These are phyloP conservation scores for Apeira syringaria DNA, from an alignment of 2,888 invertebrate species.

Conservation along the genomic window DNA sequence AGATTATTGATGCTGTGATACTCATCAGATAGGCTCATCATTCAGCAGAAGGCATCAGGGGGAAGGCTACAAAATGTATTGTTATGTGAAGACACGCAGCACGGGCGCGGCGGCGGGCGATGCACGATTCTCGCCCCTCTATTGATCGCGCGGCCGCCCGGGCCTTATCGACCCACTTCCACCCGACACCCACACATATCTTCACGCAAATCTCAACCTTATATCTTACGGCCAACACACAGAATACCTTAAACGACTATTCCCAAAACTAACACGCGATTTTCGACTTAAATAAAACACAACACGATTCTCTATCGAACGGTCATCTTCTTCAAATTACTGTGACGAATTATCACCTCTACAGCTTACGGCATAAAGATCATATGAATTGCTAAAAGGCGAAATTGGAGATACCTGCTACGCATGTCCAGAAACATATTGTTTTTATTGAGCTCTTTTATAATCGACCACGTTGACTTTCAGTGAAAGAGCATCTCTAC, in stretches of 20 bases:
- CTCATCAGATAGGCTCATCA: conserved; percentile 30
- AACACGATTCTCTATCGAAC: conserved; percentile 61
- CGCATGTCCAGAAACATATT: conserved; percentile 73
- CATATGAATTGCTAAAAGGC: conserved; percentile 38
- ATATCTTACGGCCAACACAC: conserved; percentile 44
- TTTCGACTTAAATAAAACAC: conserved; percentile 65
- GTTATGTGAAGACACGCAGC: conserved; percentile 56
- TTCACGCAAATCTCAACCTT: conserved; percentile 66
- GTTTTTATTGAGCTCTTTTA: conserved; percentile 51
- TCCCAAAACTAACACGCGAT: conserved; percentile 49
- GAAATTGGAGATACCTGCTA: conserved; percentile 59
- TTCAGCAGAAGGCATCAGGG: conserved; percentile 40
- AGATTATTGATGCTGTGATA: conserved; percentile 22
- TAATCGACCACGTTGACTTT: conserved; percentile 30
- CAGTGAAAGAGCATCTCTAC: neutral
- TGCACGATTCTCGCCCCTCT: conserved; percentile 48
- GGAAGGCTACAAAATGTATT: conserved; percentile 46
- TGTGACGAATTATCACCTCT: conserved; percentile 71
- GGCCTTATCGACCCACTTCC: conserved; percentile 71
- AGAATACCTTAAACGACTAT: conserved; percentile 40
- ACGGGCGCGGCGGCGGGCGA: conserved; percentile 37
- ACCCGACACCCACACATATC: conserved; percentile 47
- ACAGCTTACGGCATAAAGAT: conserved; percentile 56
- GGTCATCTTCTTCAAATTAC: conserved; percentile 42
- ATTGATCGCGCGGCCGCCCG: conserved; percentile 70